Conservation (phyloP, 2,797 vertebrate genomes). For the Knipowitschia caucasica region DNA sequence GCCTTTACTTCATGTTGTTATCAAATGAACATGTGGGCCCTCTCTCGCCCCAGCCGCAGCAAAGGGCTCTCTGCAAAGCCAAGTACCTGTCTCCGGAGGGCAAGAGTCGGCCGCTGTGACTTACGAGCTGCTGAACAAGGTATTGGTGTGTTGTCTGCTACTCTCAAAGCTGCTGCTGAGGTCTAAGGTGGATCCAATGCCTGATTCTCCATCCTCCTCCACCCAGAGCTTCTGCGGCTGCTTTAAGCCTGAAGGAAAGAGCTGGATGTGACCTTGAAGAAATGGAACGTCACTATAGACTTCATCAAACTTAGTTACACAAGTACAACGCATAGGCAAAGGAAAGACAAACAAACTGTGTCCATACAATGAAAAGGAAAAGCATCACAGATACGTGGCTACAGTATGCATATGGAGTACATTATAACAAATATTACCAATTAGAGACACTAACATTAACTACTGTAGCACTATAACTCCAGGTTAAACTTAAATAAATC, state of each 20-base stretch:
- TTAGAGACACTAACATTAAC: no score
- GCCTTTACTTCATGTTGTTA: conserved; percentile 23
- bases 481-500: no score
- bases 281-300: conserved; percentile 3
- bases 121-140: conserved; percentile 31
- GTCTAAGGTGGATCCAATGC: conserved; percentile 71
- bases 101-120: conserved; percentile 47
- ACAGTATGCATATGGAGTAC: no score
- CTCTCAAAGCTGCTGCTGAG: conserved; percentile 68
- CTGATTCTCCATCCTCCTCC: conserved; percentile 75
- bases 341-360: no score
- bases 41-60: conserved; percentile 16
- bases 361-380: no score
- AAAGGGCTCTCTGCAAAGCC: conserved; percentile 15
- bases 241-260: conserved; percentile 45
- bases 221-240: conserved; percentile 56
- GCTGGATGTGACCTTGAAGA: not conserved
- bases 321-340: no score
- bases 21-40: conserved; percentile 22
- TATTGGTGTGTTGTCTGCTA: conserved; percentile 54
- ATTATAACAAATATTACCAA: no score
- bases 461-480: no score
- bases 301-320: no score
- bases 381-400: no score
- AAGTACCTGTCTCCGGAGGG: conserved; percentile 72